Evolutionary conservation across 2,797 vertebrate species (phyloP).

Genomic region (Carapus acus): DNA sequence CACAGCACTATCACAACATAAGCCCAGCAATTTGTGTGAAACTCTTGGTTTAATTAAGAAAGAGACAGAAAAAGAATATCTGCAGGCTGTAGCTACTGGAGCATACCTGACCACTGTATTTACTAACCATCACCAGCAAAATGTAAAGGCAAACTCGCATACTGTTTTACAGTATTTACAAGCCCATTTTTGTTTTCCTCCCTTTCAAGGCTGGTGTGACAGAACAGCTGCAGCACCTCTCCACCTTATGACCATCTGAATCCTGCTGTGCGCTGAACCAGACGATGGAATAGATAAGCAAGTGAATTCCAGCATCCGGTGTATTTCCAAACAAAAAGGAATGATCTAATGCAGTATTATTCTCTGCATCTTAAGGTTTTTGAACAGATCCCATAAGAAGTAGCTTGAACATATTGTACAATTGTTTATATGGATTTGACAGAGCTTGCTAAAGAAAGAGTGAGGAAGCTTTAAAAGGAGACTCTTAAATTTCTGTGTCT

Average conservation of each 20-base stretch:
- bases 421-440: too few relatives aligned
- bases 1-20: too few relatives aligned
- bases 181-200: too few relatives aligned
- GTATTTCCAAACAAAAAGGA: not conserved
- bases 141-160: too few relatives aligned
- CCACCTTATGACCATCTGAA: not conserved
- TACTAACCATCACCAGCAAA: too few relatives aligned
- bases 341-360: not conserved
- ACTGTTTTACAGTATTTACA: too few relatives aligned
- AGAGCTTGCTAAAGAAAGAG: too few relatives aligned
- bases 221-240: not conserved
- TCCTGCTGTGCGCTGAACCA: not conserved
- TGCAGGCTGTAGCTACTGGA: not conserved
- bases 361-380: not conserved
- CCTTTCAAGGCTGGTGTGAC: too few relatives aligned
- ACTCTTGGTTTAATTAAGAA: constrained; percentile 48
- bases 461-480: too few relatives aligned
- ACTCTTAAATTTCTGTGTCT: too few relatives aligned
- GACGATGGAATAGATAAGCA: not conserved
- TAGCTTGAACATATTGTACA: too few relatives aligned
- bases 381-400: too few relatives aligned
- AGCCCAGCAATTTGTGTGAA: constrained; percentile 29
- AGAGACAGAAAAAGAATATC: constrained; percentile 16
- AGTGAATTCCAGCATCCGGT: not conserved
- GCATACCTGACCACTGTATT: not conserved